Percentiles rank a stretch among this genome's conserved stretches.
Evolutionary conservation across 2,888 invertebrate species (phyloP).

Genomic region (Morinoia aosen): DNA sequence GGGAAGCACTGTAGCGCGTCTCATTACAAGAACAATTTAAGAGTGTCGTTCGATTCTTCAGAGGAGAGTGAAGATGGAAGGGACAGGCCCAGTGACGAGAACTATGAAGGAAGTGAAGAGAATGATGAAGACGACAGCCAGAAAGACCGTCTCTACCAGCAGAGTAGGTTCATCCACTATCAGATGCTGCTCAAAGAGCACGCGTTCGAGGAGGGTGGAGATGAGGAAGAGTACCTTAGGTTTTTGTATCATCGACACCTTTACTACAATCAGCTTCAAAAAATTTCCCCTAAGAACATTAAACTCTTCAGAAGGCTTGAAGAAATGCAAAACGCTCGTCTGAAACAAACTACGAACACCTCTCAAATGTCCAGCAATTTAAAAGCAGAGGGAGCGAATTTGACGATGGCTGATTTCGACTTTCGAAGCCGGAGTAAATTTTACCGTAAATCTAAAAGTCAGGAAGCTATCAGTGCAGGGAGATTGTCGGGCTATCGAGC

Average conservation of each 20-base stretch:
- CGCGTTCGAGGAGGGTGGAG: constrained; percentile 43
- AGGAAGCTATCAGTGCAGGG: background rate
- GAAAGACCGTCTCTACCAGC: constrained; percentile 12
- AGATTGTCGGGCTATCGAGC: background rate
- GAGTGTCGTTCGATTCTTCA: constrained; percentile 26
- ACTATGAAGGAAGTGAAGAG: constrained; percentile 53
- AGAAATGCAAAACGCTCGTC: constrained; percentile 42
- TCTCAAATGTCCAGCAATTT: background rate
- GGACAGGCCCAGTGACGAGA: constrained; percentile 27
- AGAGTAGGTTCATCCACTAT: constrained; percentile 48
- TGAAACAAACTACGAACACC: background rate
- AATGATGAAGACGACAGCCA: constrained; percentile 40
- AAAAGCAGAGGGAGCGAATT: background rate
- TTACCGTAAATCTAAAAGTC: constrained; percentile 20
- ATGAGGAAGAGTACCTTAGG: constrained; percentile 42
- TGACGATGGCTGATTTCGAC: constrained; percentile 20
- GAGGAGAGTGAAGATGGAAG: constrained; percentile 48
- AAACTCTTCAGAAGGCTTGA: constrained; percentile 49
- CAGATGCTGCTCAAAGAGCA: constrained; percentile 47
- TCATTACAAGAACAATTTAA: constrained; percentile 8
- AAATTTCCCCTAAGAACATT: constrained; percentile 46
- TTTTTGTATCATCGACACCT: constrained; percentile 49
- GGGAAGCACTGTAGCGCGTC: background rate
- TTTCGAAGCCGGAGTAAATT: constrained; percentile 39
- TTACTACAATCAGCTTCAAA: constrained; percentile 47